These are phyloP conservation scores for Lasius platythorax DNA, from an alignment of 2,888 invertebrate genomes.

Conservation along the genomic window DNA sequence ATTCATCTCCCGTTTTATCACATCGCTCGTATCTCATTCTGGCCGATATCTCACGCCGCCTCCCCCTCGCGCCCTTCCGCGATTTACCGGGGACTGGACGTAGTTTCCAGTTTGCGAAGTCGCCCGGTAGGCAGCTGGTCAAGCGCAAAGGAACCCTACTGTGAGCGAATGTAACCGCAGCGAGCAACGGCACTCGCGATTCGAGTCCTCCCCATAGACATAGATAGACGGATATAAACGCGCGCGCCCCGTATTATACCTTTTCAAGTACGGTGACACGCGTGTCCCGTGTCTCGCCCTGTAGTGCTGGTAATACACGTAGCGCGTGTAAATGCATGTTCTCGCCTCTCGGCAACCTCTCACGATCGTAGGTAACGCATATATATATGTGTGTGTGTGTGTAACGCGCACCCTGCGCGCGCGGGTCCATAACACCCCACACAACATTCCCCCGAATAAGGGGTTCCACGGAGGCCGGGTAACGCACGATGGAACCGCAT, in stretches of 20 bases:
- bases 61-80: constrained; percentile 18
- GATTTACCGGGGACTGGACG: not conserved
- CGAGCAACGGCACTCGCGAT: constrained; percentile 36
- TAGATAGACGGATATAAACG: constrained; percentile 4
- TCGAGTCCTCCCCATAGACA: constrained; percentile 27
- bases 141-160: constrained; percentile 77
- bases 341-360: constrained; percentile 48
- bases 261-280: constrained; percentile 65
- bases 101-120: constrained; percentile 34
- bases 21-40: not conserved
- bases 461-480: constrained; percentile 45
- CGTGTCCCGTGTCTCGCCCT: constrained; percentile 57
- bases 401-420: not conserved
- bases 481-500: constrained; percentile 60
- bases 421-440: constrained; percentile 49
- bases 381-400: too few species aligned
- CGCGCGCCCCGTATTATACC: constrained; percentile 12
- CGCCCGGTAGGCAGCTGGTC: constrained; percentile 78
- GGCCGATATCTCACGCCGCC: not conserved
- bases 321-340: constrained; percentile 48
- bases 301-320: constrained; percentile 31
- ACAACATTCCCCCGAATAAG: constrained; percentile 60
- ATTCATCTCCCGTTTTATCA: not conserved
- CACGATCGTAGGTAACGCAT: constrained; percentile 44
- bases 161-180: constrained; percentile 75